Evolutionary conservation across 1,140 invertebrate species (phyloP), one percentile per base, ranked within the genome.

Genomic region (Colletes gigas): DNA sequence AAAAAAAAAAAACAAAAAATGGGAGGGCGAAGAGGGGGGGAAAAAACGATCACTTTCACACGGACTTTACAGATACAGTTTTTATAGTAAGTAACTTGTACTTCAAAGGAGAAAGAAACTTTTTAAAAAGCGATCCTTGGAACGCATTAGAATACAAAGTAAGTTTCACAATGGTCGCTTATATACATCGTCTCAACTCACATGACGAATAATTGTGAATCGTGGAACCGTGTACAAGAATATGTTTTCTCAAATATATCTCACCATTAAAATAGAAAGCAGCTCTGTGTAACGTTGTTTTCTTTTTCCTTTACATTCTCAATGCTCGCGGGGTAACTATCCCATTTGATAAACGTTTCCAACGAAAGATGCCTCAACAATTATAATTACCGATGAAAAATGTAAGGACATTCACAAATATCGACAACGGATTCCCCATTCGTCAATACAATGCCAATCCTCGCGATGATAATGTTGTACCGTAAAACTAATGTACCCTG

Each of bases 401-500:
- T 47, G 12, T 30, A 50, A 60, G 4, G 52, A 47, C 7, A 17
- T n/a, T 17, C 47, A 5, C 30, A 39, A 54, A 12, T 52, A 54
- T 62, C 30, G 76, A 71, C 17, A 14, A 72, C 0, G 59, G 57
- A 63, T 71, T 12, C 19, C 19, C 39, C 30, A 47, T 67, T 73
- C 14, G 63, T 12, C 19, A 57, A 69, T 77, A 69, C 54, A 63
- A 60, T 57, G n/a, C 17, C 52, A 69, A 83, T 71, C 5, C 14
- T 52, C 21, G 0, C 41, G 41, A 54, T n/a, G 30, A 9, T 60
- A 55, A 57, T 44, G 41, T 52, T 47, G 47, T 52, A 55, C 79
- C n/a, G 54, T 81, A 75, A 73, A 69, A 59, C 66, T 83, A 87
- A 63, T 60, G 62, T 87, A 87, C 84, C 84, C 85, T 87, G 84